Conservation (phyloP, 2,888 invertebrate species). For the Sminthurides aquaticus region DNA sequence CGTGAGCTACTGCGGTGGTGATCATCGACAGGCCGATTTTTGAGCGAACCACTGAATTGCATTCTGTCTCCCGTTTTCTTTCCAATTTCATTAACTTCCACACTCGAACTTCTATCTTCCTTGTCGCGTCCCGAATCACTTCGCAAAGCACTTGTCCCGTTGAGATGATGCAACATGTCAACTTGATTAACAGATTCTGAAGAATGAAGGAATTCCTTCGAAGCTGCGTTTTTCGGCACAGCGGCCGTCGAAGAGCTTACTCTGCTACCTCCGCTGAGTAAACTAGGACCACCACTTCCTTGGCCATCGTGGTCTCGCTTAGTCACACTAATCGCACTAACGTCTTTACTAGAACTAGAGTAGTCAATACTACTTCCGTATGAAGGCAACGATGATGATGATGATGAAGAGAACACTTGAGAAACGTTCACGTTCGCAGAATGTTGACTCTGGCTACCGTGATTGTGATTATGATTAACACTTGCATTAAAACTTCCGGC, state of each 20-base stretch:
- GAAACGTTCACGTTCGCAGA: background rate
- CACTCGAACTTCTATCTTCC: too few relatives aligned
- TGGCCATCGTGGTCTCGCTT: slow-evolving; percentile 13
- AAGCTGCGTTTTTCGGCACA: background rate
- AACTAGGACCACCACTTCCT: slow-evolving; percentile 3
- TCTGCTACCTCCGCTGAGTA: slow-evolving; percentile 15
- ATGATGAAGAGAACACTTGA: slow-evolving; percentile 9
- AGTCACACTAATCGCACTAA: slow-evolving; percentile 12
- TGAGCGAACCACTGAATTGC: background rate
- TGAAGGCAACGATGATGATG: slow-evolving; percentile 6
- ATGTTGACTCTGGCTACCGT: background rate
- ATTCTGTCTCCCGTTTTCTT: background rate
- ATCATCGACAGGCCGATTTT: background rate
- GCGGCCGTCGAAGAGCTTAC: background rate
- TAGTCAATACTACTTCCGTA: slow-evolving; percentile 15
- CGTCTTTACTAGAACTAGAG: slow-evolving; percentile 11
- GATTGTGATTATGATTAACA: background rate
- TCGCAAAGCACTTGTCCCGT: background rate
- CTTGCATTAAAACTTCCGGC: background rate
- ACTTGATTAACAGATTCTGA: background rate
- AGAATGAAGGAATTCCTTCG: background rate
- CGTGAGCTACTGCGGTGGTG: background rate
- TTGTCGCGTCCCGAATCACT: background rate
- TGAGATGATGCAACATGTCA: background rate
- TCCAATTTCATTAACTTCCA: background rate